Base-by-base conservation (phyloP, 2,113 vertebrate genomes). In the Grantiella picta region DNA sequence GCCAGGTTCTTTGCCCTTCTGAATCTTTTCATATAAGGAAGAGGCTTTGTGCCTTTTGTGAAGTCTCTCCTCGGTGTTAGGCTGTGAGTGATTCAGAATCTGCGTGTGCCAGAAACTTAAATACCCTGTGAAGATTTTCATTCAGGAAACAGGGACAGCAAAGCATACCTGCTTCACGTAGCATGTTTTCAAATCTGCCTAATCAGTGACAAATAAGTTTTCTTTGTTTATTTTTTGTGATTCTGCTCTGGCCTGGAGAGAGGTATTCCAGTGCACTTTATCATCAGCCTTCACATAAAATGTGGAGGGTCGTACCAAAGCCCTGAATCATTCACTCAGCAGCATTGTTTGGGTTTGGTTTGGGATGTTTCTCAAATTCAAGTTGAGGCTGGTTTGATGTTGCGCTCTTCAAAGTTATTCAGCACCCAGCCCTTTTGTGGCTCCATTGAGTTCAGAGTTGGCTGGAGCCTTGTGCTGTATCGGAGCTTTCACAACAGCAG, bases 311-410 rank as follows among this genome's bases (percentile, higher is more conserved):
- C 47, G 50, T 92, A 95, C 47, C 95, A 85, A 66, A 44, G 70
- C 75, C 95, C 81, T 96, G 96, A 96, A 94, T 93, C 93, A 91
- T 86, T 70, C 88, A 47, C 72, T 94, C 73, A 47, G 75, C 92
- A 69, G 78, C 86, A 86, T 77, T 96, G 87, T 92, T 97, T 97
- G 92, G 86, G 86, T 97, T 97, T 96, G 92, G 85, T 95, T 96
- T 93, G 93, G 95, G 95, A 95, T 90, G 93, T 65, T 96, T 96
- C 95, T 97, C 84, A 87, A 1, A 83, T 95, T 96, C 97, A 97
- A 96, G 96, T 94, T 96, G 92, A 96, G 96, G 95, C 97, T 97
- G 95, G 96, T 97, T 96, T 96, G 82, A 78, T 96, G 90, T 94
- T 96, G 92, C 1, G 3, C 80, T 96, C 89, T 97, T 97, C 92